A percentile compares a stretch with the other conserved stretches of the same genome.
Evolutionary conservation across 2,797 vertebrate species (phyloP).

Genomic region (Pygocentrus nattereri): DNA sequence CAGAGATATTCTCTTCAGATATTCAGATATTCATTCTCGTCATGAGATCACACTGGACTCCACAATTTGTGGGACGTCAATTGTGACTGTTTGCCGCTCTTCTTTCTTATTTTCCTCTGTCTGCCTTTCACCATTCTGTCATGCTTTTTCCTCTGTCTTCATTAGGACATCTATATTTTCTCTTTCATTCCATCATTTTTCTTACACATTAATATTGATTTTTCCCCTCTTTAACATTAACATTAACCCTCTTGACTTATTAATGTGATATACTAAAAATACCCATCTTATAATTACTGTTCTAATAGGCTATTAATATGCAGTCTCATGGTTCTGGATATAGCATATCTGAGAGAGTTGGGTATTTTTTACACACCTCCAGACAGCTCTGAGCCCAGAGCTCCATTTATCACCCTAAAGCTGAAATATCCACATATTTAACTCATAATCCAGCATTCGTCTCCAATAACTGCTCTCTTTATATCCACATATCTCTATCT

Average conservation of each 20-base stretch:
- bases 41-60: too few species aligned
- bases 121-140: not conserved
- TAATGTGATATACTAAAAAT: constrained; percentile 51
- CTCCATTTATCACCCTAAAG: constrained; percentile 17
- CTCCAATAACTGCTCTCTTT: constrained; percentile 20
- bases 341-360: constrained; percentile 6
- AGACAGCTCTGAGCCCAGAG: constrained; percentile 29
- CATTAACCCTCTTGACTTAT: constrained; percentile 44
- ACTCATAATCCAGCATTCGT: constrained; percentile 3
- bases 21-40: too few species aligned
- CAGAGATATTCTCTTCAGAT: too few species aligned
- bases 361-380: constrained; percentile 25
- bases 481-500: not conserved
- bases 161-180: not conserved
- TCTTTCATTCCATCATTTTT: constrained; percentile 12
- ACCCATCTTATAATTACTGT: constrained; percentile 48
- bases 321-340: constrained; percentile 1
- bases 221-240: constrained; percentile 34
- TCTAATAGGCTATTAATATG: constrained; percentile 30
- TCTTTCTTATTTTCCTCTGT: not conserved
- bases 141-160: not conserved
- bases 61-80: too few species aligned
- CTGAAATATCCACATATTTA: not conserved
- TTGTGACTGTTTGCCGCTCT: not conserved
- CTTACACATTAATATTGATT: constrained; percentile 47